Conservation (phyloP, 2,113 vertebrate genomes). For the Neofelis nebulosa region DNA sequence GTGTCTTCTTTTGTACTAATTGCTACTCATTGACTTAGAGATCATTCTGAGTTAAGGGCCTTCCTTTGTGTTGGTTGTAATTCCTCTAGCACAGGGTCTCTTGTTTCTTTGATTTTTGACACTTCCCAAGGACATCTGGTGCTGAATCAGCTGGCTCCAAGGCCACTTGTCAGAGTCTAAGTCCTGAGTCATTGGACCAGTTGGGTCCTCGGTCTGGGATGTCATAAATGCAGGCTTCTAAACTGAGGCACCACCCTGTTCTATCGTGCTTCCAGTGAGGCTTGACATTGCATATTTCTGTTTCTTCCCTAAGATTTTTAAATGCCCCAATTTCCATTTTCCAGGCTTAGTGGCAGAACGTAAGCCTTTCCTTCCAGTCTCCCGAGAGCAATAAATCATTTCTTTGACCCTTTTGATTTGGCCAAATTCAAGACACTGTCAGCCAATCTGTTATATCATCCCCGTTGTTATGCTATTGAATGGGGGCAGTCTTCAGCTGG, state of each 20-base stretch:
- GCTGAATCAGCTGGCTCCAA: neutral
- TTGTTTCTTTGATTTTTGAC: neutral
- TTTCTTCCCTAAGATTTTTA: neutral
- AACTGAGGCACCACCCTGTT: neutral
- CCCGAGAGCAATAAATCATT: neutral
- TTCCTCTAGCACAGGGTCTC: neutral
- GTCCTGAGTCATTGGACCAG: neutral
- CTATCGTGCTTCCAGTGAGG: neutral
- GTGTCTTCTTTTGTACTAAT: neutral
- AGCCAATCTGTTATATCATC: neutral
- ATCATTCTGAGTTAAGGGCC: neutral
- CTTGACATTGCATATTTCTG: neutral
- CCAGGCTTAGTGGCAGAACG: neutral
- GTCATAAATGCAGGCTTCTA: neutral
- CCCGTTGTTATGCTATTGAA: neutral
- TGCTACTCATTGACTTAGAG: neutral
- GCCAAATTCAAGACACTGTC: neutral
- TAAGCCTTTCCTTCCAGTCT: neutral
- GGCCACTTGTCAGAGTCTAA: neutral
- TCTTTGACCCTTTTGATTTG: neutral
- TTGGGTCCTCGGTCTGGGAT: neutral
- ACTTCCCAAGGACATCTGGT: neutral
- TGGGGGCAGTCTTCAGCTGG: neutral
- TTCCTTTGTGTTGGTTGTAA: neutral
- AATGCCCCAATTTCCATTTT: neutral